Conservation (phyloP, 1,140 invertebrate species). For the Drosophila grimshawi region DNA sequence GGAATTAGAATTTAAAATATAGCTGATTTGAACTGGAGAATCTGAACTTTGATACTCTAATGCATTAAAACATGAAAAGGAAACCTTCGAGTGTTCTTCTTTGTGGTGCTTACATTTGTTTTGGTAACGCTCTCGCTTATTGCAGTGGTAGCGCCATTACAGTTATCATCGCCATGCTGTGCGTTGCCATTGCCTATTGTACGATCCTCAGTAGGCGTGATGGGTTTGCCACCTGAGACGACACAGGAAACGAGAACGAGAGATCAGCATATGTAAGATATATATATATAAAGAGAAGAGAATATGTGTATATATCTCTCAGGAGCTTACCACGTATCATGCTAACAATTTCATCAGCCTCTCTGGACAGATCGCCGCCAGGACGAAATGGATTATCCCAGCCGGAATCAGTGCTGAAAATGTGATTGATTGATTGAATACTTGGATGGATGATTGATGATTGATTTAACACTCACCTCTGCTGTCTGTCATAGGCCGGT, state of each 20-base stretch:
- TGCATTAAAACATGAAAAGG: no score
- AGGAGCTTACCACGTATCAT: constrained; percentile 91
- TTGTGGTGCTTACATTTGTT: constrained; percentile 66
- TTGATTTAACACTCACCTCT: constrained; percentile 58
- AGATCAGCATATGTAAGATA: not conserved
- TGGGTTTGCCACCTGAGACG: constrained; percentile 88
- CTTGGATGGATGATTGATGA: not conserved
- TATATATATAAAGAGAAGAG: not conserved
- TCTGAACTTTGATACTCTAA: no score
- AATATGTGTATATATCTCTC: no score
- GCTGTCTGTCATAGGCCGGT: constrained; percentile 79
- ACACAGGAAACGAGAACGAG: not conserved
- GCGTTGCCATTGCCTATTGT: constrained; percentile 80
- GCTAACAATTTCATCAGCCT: constrained; percentile 98
- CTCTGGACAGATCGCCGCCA: constrained; percentile 96
- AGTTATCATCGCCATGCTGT: constrained; percentile 74
- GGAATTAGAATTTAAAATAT: no score
- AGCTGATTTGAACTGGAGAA: no score
- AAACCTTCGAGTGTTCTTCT: no score
- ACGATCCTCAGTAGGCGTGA: constrained; percentile 88
- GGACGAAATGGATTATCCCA: constrained; percentile 99
- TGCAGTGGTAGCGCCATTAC: constrained; percentile 64
- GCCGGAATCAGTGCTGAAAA: constrained; percentile 94
- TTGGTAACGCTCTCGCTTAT: constrained; percentile 77
- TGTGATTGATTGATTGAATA: not conserved